Evolutionary conservation across 2,797 vertebrate genomes (phyloP).

Genomic region (Molossus alvarezi): DNA sequence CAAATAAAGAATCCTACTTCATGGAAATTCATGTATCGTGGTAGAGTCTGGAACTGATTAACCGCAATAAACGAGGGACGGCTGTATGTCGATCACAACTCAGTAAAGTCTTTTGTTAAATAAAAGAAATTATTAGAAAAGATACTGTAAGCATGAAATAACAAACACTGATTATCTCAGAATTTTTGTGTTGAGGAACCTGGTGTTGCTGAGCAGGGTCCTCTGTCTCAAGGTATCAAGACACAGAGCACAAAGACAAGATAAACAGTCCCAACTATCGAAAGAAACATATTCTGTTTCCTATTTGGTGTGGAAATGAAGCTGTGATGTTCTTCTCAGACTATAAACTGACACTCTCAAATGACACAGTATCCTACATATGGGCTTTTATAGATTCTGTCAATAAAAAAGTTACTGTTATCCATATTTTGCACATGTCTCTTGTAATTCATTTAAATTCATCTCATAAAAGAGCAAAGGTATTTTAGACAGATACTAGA

Average conservation of each 20-base stretch:
- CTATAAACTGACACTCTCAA: conserved; percentile 83
- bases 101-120: not conserved
- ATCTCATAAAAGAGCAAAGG: conserved; percentile 80
- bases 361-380: conserved; percentile 66
- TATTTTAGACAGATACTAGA: conserved; percentile 75
- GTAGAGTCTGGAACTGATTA: no score
- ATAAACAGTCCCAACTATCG: conserved; percentile 82
- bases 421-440: conserved; percentile 46
- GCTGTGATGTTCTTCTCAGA: conserved; percentile 83
- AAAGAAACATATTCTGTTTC: conserved; percentile 78
- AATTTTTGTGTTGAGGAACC: not conserved
- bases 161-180: not conserved
- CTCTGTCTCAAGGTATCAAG: conserved; percentile 69
- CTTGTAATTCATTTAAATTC: conserved; percentile 57
- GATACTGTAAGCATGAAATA: not conserved
- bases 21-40: no score
- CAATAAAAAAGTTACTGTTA: conserved; percentile 79
- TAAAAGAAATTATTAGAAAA: not conserved
- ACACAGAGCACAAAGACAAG: conserved; percentile 82
- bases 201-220: not conserved
- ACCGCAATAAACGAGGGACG: no score
- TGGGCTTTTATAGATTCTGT: conserved; percentile 85
- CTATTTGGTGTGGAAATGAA: conserved; percentile 86
- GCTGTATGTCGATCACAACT: not conserved
- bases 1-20: no score